Conservation (phyloP, 1,140 invertebrate species). For the Planococcus citri region DNA sequence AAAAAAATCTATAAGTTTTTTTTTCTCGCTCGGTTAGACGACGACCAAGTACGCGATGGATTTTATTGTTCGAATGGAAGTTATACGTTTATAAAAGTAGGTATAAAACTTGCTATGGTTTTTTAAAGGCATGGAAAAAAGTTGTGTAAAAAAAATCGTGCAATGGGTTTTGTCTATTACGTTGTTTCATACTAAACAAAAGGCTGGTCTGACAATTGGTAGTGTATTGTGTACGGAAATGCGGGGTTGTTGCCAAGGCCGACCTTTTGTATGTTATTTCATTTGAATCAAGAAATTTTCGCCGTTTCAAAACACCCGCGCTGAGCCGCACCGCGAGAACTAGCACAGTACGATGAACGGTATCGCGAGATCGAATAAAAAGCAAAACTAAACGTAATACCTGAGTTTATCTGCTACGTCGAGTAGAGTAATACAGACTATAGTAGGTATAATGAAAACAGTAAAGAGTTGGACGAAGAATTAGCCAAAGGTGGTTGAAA, state of each 20-base stretch:
- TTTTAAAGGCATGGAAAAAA: neutral
- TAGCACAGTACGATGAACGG: no score
- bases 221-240: slow-evolving; percentile 18
- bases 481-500: no score
- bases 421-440: no score
- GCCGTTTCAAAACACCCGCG: neutral
- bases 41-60: no score
- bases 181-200: slow-evolving; percentile 11
- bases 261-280: slow-evolving; percentile 18
- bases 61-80: slow-evolving; percentile 8
- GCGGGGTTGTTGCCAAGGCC: slow-evolving; percentile 15
- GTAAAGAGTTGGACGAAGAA: no score
- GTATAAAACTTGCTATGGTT: neutral
- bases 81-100: neutral
- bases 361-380: no score
- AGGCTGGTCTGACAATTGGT: slow-evolving; percentile 8
- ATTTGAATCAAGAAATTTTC: slow-evolving; percentile 14
- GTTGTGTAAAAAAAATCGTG: neutral
- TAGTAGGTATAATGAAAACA: no score
- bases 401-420: no score
- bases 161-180: neutral
- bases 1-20: no score
- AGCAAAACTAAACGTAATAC: no score
- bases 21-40: no score
- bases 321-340: no score